Evolutionary conservation across 2,797 vertebrate species (phyloP), one percentile per base, ranked within the genome.

Genomic region (Steatocranus sp.): DNA sequence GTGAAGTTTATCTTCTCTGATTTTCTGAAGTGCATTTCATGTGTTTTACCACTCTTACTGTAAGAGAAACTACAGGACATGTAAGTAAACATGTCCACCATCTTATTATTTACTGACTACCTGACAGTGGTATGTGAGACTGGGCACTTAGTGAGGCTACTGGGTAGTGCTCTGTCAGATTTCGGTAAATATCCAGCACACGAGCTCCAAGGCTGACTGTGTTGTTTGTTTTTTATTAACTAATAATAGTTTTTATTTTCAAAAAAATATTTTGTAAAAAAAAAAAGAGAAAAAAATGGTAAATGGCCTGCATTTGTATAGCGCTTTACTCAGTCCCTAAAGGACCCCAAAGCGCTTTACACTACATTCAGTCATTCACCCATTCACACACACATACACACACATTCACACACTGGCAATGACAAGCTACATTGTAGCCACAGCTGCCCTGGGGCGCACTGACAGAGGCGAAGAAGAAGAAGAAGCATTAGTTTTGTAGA

Each of bases 211-310:
- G n/a, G 11, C 7, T 38, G 34, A 38, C 34, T 20, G 0, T 61
- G 58, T 12, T 61, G 58, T 61, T 36, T 61, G 2, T 61, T 61
- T 61, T 61, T 61, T 1, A 58, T 58, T 34, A 58, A 58, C 30
- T n/a, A 36, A 20, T 36, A 61, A 61, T 12, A 20, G 18, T 61
- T 36, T 58, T 61, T 61, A 34, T 58, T 11, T 58, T 58, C 9
- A 11, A 32, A 58, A 50, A 58, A n/a, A 34, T 1, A 56, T 56
- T 66, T 41, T 4, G 8, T 25, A 43, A 68, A 25, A 68, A 20
- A 0, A 27, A 3, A 15, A 3, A 43, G 1, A 12, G 15, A 4
- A 17, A 10, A n/a, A n/a, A n/a, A n/a, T n/a, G n/a, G n/a, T n/a
- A n/a, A n/a, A n/a, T n/a, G n/a, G n/a, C n/a, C n/a, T n/a, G n/a